These are phyloP conservation scores for Campaea margaritaria DNA, from an alignment of 2,888 invertebrate species.

Conservation along the genomic window DNA sequence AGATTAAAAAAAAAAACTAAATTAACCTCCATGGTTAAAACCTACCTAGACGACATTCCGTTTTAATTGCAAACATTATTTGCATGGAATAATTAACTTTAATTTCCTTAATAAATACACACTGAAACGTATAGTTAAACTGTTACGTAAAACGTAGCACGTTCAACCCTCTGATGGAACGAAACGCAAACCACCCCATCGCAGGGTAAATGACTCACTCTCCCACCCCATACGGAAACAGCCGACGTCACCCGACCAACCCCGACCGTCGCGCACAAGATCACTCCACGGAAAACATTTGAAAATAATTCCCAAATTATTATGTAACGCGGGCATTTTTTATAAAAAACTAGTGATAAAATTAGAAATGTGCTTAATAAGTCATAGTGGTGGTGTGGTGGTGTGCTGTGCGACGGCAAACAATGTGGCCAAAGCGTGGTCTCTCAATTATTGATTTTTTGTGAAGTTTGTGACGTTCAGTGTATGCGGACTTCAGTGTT, in stretches of 20 bases:
- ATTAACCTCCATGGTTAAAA: no score
- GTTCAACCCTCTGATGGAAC: conserved; percentile 51
- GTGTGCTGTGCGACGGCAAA: conserved; percentile 39
- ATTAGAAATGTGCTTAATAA: conserved; percentile 46
- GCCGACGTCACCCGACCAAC: conserved; percentile 61
- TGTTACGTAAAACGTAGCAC: no score
- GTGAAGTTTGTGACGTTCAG: conserved; percentile 72
- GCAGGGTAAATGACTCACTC: conserved; percentile 74
- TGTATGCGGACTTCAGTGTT: conserved; percentile 72
- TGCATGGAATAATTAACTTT: no score
- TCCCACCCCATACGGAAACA: conserved; percentile 57
- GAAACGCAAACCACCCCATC: conserved; percentile 75
- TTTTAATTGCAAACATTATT: no score
- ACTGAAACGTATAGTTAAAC: no score
- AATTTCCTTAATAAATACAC: no score
- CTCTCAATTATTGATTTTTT: conserved; percentile 74
- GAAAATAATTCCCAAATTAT: conserved; percentile 63
- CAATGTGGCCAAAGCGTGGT: conserved; percentile 50
- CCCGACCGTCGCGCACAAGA: conserved; percentile 62
- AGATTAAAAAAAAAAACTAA: no score
- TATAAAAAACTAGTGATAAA: conserved; percentile 36
- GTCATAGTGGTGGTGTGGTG: conserved; percentile 34
- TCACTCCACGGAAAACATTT: conserved; percentile 69
- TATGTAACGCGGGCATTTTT: conserved; percentile 70
- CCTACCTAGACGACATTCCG: no score